Conservation (phyloP, 1,140 invertebrate species). For the Aleiodes sp. region DNA sequence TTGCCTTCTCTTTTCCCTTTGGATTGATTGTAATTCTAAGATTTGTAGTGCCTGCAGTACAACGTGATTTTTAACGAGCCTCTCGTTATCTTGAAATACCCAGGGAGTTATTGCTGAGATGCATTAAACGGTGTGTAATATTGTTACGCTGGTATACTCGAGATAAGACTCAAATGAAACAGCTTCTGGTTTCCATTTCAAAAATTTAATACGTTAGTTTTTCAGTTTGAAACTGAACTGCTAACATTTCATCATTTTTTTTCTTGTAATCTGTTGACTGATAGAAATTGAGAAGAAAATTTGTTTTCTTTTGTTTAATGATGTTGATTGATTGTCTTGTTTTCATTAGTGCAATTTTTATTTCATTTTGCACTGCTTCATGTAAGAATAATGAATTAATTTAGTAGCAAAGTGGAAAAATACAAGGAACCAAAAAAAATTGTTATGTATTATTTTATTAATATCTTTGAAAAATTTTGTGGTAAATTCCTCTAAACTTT, state of each 20-base stretch:
- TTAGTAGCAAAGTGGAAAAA: no score
- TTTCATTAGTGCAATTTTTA: no score
- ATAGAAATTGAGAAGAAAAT: neutral
- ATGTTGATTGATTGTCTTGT: neutral
- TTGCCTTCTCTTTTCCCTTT: no score
- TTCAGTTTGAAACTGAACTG: neutral
- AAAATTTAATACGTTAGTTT: neutral
- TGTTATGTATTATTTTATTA: no score
- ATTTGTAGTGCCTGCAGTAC: no score
- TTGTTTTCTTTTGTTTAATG: neutral
- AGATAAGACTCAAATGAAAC: neutral
- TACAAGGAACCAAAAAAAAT: no score
- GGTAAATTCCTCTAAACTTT: no score
- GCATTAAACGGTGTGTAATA: neutral
- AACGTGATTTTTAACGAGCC: neutral
- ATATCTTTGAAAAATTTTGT: no score
- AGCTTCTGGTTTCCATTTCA: neutral
- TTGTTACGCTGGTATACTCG: neutral
- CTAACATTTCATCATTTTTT: neutral
- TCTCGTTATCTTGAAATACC: slow-evolving; percentile 1
- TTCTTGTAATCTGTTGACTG: no score
- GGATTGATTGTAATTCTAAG: no score
- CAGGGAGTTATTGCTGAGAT: slow-evolving; percentile 7
- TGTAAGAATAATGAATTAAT: no score
- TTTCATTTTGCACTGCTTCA: no score